Percentiles rank a stretch among this genome's conserved stretches.
These are phyloP conservation scores for Desmophyllum pertusum DNA, from an alignment of 92 coral and sea anemone species.

Conservation along the genomic window DNA sequence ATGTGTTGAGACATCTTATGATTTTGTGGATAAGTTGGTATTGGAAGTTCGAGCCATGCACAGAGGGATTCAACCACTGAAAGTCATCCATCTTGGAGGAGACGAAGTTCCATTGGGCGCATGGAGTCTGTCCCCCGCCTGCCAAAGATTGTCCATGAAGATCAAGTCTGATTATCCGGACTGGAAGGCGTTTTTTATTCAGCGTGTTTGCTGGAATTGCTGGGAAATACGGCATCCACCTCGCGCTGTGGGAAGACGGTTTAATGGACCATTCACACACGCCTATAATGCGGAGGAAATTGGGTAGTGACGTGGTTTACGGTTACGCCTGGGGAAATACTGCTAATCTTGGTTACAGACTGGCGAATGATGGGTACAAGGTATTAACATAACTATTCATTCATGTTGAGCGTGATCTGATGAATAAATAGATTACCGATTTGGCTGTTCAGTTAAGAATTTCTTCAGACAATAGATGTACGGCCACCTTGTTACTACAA, in stretches of 20 bases:
- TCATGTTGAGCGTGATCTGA: neutral
- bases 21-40: slow-evolving; percentile 64
- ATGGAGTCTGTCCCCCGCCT: slow-evolving; percentile 78
- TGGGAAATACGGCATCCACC: slow-evolving; percentile 52
- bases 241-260: slow-evolving; percentile 87
- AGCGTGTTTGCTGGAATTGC: slow-evolving; percentile 65
- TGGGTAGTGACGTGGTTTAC: slow-evolving; percentile 37
- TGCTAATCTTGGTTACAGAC: slow-evolving; percentile 35
- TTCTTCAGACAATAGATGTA: too few relatives aligned
- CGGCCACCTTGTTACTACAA: too few relatives aligned
- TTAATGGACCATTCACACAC: slow-evolving; percentile 27
- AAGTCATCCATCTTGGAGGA: slow-evolving; percentile 84
- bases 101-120: slow-evolving; percentile 89
- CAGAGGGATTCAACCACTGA: slow-evolving; percentile 65
- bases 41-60: slow-evolving; percentile 52
- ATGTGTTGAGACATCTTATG: slow-evolving; percentile 71
- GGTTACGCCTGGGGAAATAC: slow-evolving; percentile 73
- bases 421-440: too few relatives aligned
- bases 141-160: slow-evolving; percentile 50
- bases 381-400: neutral
- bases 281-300: slow-evolving; percentile 20
- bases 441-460: too few relatives aligned
- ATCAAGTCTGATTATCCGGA: slow-evolving; percentile 40
- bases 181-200: slow-evolving; percentile 67
- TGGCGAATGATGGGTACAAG: slow-evolving; percentile 85